Evolutionary conservation across 2,797 vertebrate species (phyloP).

Genomic region (Astyanax mexicanus): DNA sequence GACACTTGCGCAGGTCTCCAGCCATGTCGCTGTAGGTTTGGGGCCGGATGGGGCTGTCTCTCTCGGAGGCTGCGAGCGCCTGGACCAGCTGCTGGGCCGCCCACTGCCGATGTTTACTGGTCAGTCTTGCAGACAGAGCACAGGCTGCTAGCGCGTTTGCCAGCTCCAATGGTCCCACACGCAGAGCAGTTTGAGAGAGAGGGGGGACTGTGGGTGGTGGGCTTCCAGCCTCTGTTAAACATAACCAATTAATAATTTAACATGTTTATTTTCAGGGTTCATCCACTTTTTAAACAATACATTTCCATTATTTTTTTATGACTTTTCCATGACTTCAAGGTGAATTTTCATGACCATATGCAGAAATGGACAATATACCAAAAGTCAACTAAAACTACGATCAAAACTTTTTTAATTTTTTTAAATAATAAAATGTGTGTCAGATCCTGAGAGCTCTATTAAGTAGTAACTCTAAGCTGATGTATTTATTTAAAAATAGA

Average conservation of each 20-base stretch:
- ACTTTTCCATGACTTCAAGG: too few species aligned
- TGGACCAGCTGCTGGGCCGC: slow-evolving; percentile 82
- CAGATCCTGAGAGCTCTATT: too few species aligned
- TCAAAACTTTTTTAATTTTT: too few species aligned
- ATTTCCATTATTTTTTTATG: too few species aligned
- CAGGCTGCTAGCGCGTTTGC: slow-evolving; percentile 83
- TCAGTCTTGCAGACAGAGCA: slow-evolving; percentile 79
- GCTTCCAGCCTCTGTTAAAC: slow-evolving; percentile 55
- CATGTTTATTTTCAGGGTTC: too few species aligned
- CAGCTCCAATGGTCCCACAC: slow-evolving; percentile 81
- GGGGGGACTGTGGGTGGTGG: slow-evolving; percentile 59
- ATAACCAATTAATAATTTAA: neutral
- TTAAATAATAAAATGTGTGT: too few species aligned
- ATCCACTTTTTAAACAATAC: too few species aligned
- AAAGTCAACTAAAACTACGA: too few species aligned
- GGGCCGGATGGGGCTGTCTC: slow-evolving; percentile 71
- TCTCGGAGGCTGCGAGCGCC: slow-evolving; percentile 76
- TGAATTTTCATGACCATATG: too few species aligned
- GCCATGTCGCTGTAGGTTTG: slow-evolving; percentile 83
- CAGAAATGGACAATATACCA: too few species aligned
- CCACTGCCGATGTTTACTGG: slow-evolving; percentile 81
- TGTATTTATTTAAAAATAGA: too few species aligned
- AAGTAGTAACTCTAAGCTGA: too few species aligned
- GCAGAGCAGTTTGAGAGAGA: slow-evolving; percentile 66
- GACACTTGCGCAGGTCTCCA: slow-evolving; percentile 82